Evolutionary conservation across 2,888 invertebrate genomes (phyloP).

Genomic region (Phyto melanocephala): DNA sequence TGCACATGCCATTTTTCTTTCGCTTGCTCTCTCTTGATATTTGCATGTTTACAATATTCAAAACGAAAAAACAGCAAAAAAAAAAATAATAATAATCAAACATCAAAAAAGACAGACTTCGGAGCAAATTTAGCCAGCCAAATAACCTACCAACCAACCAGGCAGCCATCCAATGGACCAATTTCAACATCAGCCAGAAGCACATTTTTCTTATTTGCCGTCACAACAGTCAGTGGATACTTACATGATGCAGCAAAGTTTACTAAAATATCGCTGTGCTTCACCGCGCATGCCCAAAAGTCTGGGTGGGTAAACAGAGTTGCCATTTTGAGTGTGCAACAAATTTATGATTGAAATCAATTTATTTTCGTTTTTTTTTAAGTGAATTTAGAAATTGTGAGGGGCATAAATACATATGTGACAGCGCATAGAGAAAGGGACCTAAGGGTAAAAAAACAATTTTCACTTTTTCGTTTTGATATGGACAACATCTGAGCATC

Average conservation of each 20-base stretch:
- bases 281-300: slow-evolving; percentile 54
- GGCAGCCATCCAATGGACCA: slow-evolving; percentile 31
- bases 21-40: neutral
- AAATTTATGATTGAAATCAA: too few species aligned
- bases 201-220: neutral
- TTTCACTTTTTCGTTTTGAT: too few species aligned
- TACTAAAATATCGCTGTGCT: slow-evolving; percentile 53
- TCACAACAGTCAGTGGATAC: slow-evolving; percentile 19
- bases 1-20: slow-evolving; percentile 52
- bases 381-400: too few species aligned
- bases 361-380: too few species aligned
- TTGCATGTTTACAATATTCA: slow-evolving; percentile 54
- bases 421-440: too few species aligned
- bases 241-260: slow-evolving; percentile 53
- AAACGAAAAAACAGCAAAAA: neutral
- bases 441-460: too few species aligned
- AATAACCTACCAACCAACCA: neutral
- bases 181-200: slow-evolving; percentile 27
- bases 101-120: slow-evolving; percentile 19
- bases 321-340: neutral
- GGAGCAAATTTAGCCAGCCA: slow-evolving; percentile 13
- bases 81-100: slow-evolving; percentile 45
- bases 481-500: too few species aligned
- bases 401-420: too few species aligned
- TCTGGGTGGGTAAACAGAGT: slow-evolving; percentile 53